A percentile compares a stretch with the other conserved stretches of the same genome.
phyloP scores from a whole-genome alignment of 1,140 invertebrate species.

The Conus ventricosus region DNA sequence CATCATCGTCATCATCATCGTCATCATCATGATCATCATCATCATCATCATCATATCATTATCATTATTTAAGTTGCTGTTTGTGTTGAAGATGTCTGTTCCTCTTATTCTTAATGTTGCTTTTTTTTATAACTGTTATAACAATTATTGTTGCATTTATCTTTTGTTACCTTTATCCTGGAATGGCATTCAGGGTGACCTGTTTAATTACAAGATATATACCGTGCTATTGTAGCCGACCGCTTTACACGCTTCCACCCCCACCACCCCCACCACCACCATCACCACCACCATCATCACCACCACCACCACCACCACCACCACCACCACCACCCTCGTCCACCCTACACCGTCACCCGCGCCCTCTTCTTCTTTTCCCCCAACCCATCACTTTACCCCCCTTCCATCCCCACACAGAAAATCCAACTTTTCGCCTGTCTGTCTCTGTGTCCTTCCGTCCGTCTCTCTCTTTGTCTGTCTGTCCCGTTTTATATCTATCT shows the following conservation, averaged over 20 bases:
- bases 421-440: background rate
- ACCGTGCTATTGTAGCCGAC: background rate
- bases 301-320: too few relatives aligned
- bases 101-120: too few relatives aligned
- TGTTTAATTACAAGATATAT: too few relatives aligned
- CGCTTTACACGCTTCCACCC: too few relatives aligned
- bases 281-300: too few relatives aligned
- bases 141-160: too few relatives aligned
- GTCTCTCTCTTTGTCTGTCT: conserved; percentile 17
- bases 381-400: too few relatives aligned
- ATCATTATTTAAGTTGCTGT: background rate
- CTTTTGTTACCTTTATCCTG: background rate
- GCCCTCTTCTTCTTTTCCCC: too few relatives aligned
- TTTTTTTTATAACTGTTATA: too few relatives aligned
- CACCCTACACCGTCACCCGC: background rate
- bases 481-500: background rate
- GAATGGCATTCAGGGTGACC: too few relatives aligned
- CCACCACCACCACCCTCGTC: too few relatives aligned
- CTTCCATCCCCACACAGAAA: background rate
- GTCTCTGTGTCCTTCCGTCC: background rate
- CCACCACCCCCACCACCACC: too few relatives aligned
- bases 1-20: background rate
- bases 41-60: background rate
- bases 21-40: background rate
- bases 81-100: background rate